Percentiles rank a stretch among this genome's conserved stretches.
phyloP scores from a whole-genome alignment of 2,888 invertebrate species.

The Hirtodrosophila duncani region DNA sequence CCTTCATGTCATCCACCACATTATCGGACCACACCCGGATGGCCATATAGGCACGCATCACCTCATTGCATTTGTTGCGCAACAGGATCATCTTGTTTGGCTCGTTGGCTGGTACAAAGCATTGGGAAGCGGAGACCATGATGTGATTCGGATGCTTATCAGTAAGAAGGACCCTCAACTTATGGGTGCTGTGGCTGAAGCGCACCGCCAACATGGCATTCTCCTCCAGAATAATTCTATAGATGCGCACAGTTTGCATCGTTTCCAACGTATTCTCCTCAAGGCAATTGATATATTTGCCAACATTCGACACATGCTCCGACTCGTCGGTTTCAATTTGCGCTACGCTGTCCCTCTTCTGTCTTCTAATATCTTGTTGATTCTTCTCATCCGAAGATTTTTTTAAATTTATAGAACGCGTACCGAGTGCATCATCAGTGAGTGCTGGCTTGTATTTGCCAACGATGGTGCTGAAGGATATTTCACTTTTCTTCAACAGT shows the following conservation, averaged over 20 bases:
- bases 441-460: slow-evolving; percentile 23
- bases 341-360: too few relatives aligned
- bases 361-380: too few relatives aligned
- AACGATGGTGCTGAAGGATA: slow-evolving; percentile 9
- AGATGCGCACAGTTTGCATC: slow-evolving; percentile 19
- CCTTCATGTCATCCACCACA: background rate
- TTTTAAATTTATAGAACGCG: too few relatives aligned
- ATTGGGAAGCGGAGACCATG: slow-evolving; percentile 14
- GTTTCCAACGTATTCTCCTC: background rate
- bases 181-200: slow-evolving; percentile 28
- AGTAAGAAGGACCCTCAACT: slow-evolving; percentile 22
- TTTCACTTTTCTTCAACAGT: background rate
- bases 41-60: slow-evolving; percentile 32
- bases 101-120: slow-evolving; percentile 12
- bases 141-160: slow-evolving; percentile 13
- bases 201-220: slow-evolving; percentile 36
- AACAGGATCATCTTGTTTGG: slow-evolving; percentile 27
- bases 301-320: slow-evolving; percentile 3
- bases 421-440: too few relatives aligned
- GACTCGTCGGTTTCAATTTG: background rate
- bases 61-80: slow-evolving; percentile 34
- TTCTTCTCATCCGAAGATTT: too few relatives aligned
- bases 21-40: slow-evolving; percentile 10
- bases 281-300: slow-evolving; percentile 3
- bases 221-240: slow-evolving; percentile 30